Evolutionary conservation across 2,888 invertebrate species (phyloP).

Genomic region (Julus scanicus): DNA sequence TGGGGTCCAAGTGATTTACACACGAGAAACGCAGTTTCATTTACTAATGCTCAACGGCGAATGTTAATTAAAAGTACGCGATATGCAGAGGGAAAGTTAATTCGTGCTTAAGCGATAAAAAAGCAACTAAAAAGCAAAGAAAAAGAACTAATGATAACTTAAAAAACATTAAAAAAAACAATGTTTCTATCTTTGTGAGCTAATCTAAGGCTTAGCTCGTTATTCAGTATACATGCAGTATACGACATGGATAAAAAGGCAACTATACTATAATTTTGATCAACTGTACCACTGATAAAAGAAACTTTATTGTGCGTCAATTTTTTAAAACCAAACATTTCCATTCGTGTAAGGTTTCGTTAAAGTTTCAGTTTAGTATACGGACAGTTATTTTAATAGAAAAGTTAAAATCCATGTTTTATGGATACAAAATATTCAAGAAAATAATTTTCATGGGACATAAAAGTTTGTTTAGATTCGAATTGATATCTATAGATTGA

Average conservation of each 20-base stretch:
- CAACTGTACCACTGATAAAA: too few relatives aligned
- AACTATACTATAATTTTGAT: not conserved
- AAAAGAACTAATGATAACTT: slow-evolving; percentile 13
- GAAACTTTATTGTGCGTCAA: too few relatives aligned
- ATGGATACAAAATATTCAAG: too few relatives aligned
- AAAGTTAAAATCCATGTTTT: too few relatives aligned
- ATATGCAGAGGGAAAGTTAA: slow-evolving; percentile 36
- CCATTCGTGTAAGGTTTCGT: too few relatives aligned
- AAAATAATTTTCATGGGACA: too few relatives aligned
- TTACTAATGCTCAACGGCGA: slow-evolving; percentile 18
- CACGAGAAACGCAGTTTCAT: not conserved
- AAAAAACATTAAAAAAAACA: slow-evolving; percentile 41
- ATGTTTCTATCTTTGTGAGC: not conserved
- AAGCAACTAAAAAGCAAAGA: slow-evolving; percentile 26
- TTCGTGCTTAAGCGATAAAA: slow-evolving; percentile 37
- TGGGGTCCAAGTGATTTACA: slow-evolving; percentile 38
- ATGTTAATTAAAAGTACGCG: slow-evolving; percentile 38
- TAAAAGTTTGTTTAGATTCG: too few relatives aligned
- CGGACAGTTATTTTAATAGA: too few relatives aligned
- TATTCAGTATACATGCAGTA: not conserved
- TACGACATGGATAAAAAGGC: not conserved
- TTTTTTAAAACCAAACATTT: too few relatives aligned
- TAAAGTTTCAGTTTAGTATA: too few relatives aligned
- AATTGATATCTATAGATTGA: too few relatives aligned
- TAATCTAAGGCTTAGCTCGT: not conserved